Base-by-base conservation (phyloP, 2,113 vertebrate genomes). In the Notothenia coriiceps region DNA sequence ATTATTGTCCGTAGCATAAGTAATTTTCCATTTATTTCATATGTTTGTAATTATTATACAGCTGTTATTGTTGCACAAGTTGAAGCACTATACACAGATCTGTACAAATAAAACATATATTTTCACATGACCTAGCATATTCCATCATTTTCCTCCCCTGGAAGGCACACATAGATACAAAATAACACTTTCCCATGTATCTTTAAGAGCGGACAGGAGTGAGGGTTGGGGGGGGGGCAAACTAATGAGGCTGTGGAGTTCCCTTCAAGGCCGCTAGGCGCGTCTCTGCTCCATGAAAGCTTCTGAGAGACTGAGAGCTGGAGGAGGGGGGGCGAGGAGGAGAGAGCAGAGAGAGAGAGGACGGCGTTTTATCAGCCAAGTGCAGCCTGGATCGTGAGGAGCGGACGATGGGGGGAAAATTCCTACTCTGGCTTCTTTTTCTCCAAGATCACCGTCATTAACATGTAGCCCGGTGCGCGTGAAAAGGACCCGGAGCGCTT, bases 291-390 rank as follows among this genome's bases (percentile, higher is more conserved):
- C 92, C 89, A 93, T 63, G 86, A 54, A 91, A 82, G 79, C 84
- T 56, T 65, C 40, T 14, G 80, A 75, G 57, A 82, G 83, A 82
- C 67, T 18, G 46, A 57, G 72, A 2, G 73, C 65, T 72, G 76
- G 70, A 69, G 71, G 71, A 61, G 75, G 68, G 47, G 69, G 70
- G 29, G 69, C 40, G 72, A 54, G 85, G 20, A 50, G 40, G 76
- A 59, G 77, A 69, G 66, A 75, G 79, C 29, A 73, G 78, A 66
- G 81, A 95, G 95, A 88, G 95, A 88, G 82, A 88, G 85, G 79
- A 96, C 94, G 92, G 94, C 93, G 91, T 95, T 95, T 91, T 91
- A 94, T 94, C 91, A 94, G 96, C 94, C 96, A 90, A 92, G 93
- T 86, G 94, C 94, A 93, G 93, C 93, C 95, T 92, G 94, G 91